These are phyloP conservation scores for Ceyx melanurus DNA, from an alignment of 2,113 vertebrate species.

Conservation along the genomic window DNA sequence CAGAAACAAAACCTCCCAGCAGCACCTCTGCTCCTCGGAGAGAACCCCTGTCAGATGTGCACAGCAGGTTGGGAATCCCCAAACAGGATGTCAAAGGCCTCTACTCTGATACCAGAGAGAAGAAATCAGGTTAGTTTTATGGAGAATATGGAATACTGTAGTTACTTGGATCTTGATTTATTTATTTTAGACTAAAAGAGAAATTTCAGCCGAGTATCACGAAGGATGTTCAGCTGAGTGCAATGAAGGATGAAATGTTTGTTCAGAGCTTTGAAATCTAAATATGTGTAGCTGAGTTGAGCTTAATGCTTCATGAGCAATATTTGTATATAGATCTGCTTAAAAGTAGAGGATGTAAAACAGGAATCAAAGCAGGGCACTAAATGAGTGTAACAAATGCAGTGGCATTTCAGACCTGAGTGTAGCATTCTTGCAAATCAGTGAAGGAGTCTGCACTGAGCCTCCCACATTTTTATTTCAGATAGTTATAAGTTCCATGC, in stretches of 20 bases:
- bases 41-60: slow-evolving; percentile 89
- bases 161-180: neutral
- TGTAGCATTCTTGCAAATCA: neutral
- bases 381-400: neutral
- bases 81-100: slow-evolving; percentile 81
- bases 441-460: neutral
- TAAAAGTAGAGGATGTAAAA: neutral
- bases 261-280: neutral
- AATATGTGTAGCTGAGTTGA: neutral
- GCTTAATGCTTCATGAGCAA: neutral
- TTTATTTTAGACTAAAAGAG: neutral
- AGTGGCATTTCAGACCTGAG: neutral
- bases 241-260: neutral
- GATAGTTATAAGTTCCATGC: neutral
- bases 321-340: neutral
- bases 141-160: neutral
- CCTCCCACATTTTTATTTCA: neutral
- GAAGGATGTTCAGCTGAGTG: neutral
- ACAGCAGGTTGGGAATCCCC: slow-evolving; percentile 88
- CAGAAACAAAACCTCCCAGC: slow-evolving; percentile 76
- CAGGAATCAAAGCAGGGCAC: neutral
- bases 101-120: slow-evolving; percentile 85
- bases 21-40: slow-evolving; percentile 74
- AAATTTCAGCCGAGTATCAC: neutral
- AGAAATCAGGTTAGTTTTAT: slow-evolving; percentile 84